Evolutionary conservation across 2,113 vertebrate genomes (phyloP), one percentile per base, ranked within the genome.

Genomic region (Egretta garzetta): DNA sequence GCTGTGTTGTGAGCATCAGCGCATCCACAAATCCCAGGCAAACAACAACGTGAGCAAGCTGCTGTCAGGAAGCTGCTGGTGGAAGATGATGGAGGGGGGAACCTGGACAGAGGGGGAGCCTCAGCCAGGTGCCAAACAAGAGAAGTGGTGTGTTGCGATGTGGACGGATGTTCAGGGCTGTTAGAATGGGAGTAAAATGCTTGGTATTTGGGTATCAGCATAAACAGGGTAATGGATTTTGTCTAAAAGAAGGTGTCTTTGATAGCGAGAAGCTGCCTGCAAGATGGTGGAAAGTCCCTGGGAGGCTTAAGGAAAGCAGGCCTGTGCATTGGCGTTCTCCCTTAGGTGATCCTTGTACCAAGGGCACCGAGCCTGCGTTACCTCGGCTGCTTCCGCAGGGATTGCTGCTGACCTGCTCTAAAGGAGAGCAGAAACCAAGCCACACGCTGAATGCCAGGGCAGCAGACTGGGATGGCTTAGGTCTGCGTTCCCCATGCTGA

Each of bases 51-150:
- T 1, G 8, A 86, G 53, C 55, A 19, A 75, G n/a, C 32, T 79
- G 52, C 56, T 28, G 6, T 59, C 4, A 1, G 66, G 33, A 37
- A 77, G 5, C 16, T 10, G 17, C 56, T 73, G 28, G 5, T 67
- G 53, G 76, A 77, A 80, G 55, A 37, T 47, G 19, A 19, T 23
- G 43, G 26, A 33, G 35, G 35, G 18, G 18, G 22, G 14, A 21
- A 28, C 0, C 3, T n/a, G 37, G 7, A 24, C 6, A 3, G 1
- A 41, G 23, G n/a, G n/a, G 35, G 30, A 85, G 23, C 32, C 28
- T 76, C 30, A 33, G 50, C 55, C 12, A 13, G 5, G 18, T n/a
- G 77, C 41, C 19, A 37, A 22, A 32, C 8, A 30, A 18, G 60
- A 62, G 37, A 14, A 11, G 7, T 5, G 26, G 52, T 75, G 33